A percentile compares a stretch with the other conserved stretches of the same genome.
Evolutionary conservation across 2,113 vertebrate species (phyloP).

Genomic region (Tonatia bakeri): DNA sequence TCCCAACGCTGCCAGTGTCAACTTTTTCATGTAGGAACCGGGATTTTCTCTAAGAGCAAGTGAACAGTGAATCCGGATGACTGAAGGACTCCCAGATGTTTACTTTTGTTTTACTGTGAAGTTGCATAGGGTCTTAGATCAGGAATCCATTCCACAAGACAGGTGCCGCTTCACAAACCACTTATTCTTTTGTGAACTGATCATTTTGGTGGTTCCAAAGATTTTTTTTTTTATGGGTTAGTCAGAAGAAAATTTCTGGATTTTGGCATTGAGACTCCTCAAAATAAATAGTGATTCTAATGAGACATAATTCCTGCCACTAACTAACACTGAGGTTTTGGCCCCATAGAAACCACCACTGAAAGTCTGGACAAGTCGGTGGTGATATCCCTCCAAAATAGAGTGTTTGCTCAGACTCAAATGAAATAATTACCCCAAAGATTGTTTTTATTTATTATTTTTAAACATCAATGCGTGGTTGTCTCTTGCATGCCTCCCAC

Average conservation of each 20-base stretch:
- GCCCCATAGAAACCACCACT: too few species aligned
- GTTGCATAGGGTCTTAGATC: not conserved
- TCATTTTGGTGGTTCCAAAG: not conserved
- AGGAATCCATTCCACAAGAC: not conserved
- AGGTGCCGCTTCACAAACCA: not conserved
- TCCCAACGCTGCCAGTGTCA: not conserved
- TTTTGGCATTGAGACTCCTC: slow-evolving; percentile 9
- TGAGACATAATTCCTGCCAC: not conserved
- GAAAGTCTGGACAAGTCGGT: not conserved
- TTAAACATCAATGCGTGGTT: too few species aligned
- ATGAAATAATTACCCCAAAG: not conserved
- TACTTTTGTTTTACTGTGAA: not conserved
- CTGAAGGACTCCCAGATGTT: not conserved
- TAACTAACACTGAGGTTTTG: not conserved
- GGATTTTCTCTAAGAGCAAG: not conserved
- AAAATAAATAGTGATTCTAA: not conserved
- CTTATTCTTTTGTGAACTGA: not conserved
- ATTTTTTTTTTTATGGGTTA: not conserved
- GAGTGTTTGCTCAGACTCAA: not conserved
- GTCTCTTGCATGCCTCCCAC: too few species aligned
- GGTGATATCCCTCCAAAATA: not conserved
- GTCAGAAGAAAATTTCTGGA: not conserved
- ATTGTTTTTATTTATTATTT: too few species aligned
- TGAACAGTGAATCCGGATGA: not conserved
- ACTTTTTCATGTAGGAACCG: not conserved